phyloP scores from a whole-genome alignment of 1,140 invertebrate species.

The Lycorma delicatula region DNA sequence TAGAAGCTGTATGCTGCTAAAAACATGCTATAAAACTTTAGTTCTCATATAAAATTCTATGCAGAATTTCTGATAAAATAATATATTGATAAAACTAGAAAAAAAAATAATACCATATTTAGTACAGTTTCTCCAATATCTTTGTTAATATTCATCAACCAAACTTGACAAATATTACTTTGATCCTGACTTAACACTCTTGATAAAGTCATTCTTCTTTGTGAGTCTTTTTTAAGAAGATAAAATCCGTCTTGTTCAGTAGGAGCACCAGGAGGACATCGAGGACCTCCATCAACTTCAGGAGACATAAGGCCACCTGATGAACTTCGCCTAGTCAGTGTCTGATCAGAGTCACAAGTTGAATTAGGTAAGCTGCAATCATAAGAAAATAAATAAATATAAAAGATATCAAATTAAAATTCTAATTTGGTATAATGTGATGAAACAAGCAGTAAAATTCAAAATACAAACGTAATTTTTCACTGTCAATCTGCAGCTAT shows the following conservation, averaged over 20 bases:
- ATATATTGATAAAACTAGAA: too few relatives aligned
- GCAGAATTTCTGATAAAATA: too few relatives aligned
- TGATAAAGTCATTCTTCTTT: slow-evolving; percentile 82
- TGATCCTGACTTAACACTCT: slow-evolving; percentile 84
- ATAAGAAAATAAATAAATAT: background rate
- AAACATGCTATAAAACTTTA: too few relatives aligned
- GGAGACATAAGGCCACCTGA: slow-evolving; percentile 70
- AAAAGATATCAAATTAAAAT: background rate
- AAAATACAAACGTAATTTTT: too few relatives aligned
- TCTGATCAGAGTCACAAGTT: slow-evolving; percentile 29
- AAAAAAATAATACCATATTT: slow-evolving; percentile 14
- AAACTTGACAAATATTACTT: slow-evolving; percentile 73
- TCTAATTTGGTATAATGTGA: too few relatives aligned
- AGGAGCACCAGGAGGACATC: slow-evolving; percentile 38
- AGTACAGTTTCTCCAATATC: slow-evolving; percentile 35
- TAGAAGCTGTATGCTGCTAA: too few relatives aligned
- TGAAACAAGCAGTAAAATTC: too few relatives aligned
- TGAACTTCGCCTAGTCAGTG: slow-evolving; percentile 61
- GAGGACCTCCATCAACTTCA: slow-evolving; percentile 47
- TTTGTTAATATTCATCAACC: slow-evolving; percentile 65
- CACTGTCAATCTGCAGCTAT: too few relatives aligned
- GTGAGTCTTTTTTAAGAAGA: slow-evolving; percentile 93
- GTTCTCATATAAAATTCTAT: background rate
- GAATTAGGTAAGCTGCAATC: slow-evolving; percentile 8
- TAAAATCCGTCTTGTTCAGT: slow-evolving; percentile 88